Conservation (phyloP, 2,113 vertebrate species). For the Chaetodon auriga region DNA sequence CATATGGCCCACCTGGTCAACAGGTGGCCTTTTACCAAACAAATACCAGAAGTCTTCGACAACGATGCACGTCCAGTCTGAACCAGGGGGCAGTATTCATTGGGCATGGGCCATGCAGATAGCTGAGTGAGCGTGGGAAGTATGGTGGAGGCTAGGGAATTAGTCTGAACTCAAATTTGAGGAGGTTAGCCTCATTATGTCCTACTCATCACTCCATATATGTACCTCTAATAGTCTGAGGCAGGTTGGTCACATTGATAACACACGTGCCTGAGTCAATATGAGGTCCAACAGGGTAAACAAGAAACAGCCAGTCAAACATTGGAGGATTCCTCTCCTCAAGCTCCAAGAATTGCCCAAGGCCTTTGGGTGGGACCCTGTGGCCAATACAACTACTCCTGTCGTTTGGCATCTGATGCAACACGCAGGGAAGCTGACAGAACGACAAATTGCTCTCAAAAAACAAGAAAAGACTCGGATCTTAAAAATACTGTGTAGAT, state of each 20-base stretch:
- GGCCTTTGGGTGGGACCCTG: conserved; percentile 59
- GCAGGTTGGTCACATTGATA: conserved; percentile 29
- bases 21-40: neutral
- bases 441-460: conserved; percentile 1
- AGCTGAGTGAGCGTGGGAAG: neutral
- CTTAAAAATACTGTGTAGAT: neutral
- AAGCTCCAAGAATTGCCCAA: conserved; percentile 26
- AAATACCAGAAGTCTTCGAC: neutral
- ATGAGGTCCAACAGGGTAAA: conserved; percentile 73
- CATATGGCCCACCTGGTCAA: neutral
- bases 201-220: neutral
- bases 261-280: conserved; percentile 55
- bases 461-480: neutral
- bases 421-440: conserved; percentile 5
- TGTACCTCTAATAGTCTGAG: neutral
- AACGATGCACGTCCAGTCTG: neutral
- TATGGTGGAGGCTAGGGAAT: neutral
- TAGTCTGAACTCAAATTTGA: neutral
- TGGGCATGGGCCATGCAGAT: neutral
- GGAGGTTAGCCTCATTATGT: neutral
- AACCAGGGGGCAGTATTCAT: neutral
- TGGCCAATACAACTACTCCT: conserved; percentile 28
- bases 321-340: conserved; percentile 36
- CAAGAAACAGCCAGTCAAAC: conserved; percentile 66
- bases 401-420: conserved; percentile 39